Base-by-base conservation (phyloP, 30 jellyfish, hydroid and myxozoan species). In the Nemopilema nomurai region DNA sequence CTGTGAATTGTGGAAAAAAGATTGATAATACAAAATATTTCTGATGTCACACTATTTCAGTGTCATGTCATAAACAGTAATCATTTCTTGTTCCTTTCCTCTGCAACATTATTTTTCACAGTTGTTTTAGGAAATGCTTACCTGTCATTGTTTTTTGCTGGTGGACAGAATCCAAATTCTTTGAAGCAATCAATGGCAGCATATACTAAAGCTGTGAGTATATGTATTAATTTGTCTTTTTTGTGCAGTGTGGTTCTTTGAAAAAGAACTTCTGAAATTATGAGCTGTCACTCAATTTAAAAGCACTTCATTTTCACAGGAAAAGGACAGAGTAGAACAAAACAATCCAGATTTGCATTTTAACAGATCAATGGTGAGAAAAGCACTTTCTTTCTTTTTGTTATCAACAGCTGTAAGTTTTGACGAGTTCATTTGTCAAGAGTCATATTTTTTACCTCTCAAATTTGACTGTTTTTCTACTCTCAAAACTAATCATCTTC, bases 61-160 rank as follows among this genome's bases (percentile, higher is more conserved):
- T 69, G 21, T 69, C 79, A 73, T 21, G n/a, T 49, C 83, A 77
- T 16, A 23, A 1, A 74, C 21, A 33, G 41, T 16, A 28, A 28
- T 0, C 26, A 8, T 23, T 19, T 6, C 1, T 33, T 26, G 17
- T 1, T 23, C 29, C 28, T 13, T 19, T 74, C 33, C 18, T 0
- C 69, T 1, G 21, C 28, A 28, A 1, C n/a, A n/a, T 25, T 50
- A 18, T 52, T 76, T 74, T 49, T 0, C 66, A 13, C 50, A 94
- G 99, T 94, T 86, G 96, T 94, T 22, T 85, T 94, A 19, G 99
- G 99, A 16, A 94, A 94, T 86, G 99, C 99, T 0, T 94, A 89
- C 73, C 79, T 94, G 50, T 90, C 98, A 18, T 80, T 78, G 49
- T 94, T 87, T 87, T 94, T 94, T 71, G 85, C 51, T 86, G 97